Conservation (phyloP, 2,888 invertebrate genomes). For the Apamea anceps region DNA sequence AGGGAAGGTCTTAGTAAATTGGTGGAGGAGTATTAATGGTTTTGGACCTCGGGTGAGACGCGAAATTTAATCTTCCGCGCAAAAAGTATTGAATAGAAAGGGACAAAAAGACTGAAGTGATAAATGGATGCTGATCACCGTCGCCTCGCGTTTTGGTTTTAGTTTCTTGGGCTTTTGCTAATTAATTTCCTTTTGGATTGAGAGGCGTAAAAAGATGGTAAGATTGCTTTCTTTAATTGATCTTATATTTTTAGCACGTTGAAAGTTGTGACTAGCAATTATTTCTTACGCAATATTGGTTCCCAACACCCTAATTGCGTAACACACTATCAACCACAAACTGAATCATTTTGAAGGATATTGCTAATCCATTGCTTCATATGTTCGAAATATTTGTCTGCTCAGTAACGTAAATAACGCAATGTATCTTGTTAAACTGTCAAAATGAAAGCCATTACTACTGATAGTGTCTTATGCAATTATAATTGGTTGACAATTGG, state of each 20-base stretch:
- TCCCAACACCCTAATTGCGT: too few relatives aligned
- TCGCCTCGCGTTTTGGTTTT: constrained; percentile 72
- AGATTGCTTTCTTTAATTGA: neutral
- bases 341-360: too few relatives aligned
- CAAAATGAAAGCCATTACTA: too few relatives aligned
- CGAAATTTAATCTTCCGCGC: constrained; percentile 89
- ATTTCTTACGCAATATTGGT: too few relatives aligned
- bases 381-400: too few relatives aligned
- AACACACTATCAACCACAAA: too few relatives aligned
- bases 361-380: too few relatives aligned
- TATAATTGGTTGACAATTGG: too few relatives aligned
- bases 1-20: constrained; percentile 74
- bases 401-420: too few relatives aligned
- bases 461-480: too few relatives aligned
- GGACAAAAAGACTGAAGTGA: constrained; percentile 87
- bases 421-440: too few relatives aligned
- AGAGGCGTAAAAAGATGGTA: constrained; percentile 17
- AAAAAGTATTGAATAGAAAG: constrained; percentile 88
- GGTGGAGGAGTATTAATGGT: constrained; percentile 86
- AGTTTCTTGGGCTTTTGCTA: constrained; percentile 65
- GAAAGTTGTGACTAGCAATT: too few relatives aligned
- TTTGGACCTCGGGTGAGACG: constrained; percentile 82
- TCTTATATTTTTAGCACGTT: neutral
- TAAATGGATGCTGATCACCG: constrained; percentile 85
- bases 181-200: constrained; percentile 62